Conservation (phyloP, 2,113 vertebrate species). For the Hippocampus barbouri region DNA sequence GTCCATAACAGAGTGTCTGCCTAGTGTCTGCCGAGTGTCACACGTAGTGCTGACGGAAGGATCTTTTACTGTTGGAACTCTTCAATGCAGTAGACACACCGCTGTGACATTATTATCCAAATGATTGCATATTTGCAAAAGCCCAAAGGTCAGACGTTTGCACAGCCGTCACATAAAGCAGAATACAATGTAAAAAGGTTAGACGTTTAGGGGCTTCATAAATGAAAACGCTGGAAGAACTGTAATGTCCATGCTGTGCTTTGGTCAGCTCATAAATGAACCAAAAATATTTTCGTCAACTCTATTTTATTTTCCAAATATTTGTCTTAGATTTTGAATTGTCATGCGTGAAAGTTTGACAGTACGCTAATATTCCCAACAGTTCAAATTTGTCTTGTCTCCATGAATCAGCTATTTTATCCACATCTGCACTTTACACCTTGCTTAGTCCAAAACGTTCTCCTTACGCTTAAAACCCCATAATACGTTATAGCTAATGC, state of each 20-base stretch:
- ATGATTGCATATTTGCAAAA: background rate
- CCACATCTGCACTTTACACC: slow-evolving; percentile 17
- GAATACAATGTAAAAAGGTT: background rate
- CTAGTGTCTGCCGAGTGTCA: slow-evolving; percentile 2
- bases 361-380: slow-evolving; percentile 6
- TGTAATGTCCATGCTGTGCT: background rate
- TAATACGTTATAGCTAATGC: slow-evolving; percentile 17
- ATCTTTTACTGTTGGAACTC: background rate
- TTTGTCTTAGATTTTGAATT: background rate
- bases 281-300: background rate
- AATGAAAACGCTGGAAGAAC: background rate
- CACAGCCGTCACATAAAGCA: slow-evolving; percentile 6
- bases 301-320: background rate
- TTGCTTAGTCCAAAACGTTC: slow-evolving; percentile 5
- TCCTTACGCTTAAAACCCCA: slow-evolving; percentile 12
- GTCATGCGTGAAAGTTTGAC: background rate
- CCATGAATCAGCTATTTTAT: slow-evolving; percentile 15
- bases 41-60: background rate
- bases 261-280: background rate
- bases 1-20: slow-evolving; percentile 4
- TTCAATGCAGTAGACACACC: background rate
- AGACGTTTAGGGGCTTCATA: slow-evolving; percentile 1
- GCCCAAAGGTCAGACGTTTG: background rate
- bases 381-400: slow-evolving; percentile 6
- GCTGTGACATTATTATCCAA: background rate